These are phyloP conservation scores for Sturnus vulgaris DNA, from an alignment of 2,113 vertebrate species.

Conservation along the genomic window DNA sequence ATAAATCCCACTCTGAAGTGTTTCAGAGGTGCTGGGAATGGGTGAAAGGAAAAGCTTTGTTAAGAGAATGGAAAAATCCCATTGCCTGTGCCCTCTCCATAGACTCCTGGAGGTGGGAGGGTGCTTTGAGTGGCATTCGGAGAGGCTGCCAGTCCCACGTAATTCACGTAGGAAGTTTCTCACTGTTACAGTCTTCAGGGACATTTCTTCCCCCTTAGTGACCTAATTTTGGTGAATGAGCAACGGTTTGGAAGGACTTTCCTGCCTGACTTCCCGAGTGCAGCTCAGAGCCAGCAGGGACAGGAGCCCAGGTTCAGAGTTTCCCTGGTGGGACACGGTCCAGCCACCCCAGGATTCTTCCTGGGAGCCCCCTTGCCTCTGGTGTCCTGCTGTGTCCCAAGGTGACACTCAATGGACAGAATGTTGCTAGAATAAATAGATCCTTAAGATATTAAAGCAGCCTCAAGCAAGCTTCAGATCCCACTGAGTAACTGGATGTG, in stretches of 20 bases:
- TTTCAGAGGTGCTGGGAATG: not conserved
- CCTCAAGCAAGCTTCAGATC: not conserved
- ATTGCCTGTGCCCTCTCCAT: not conserved
- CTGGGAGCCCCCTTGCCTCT: not conserved
- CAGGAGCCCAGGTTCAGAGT: not conserved
- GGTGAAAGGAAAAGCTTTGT: not conserved
- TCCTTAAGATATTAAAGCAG: not conserved
- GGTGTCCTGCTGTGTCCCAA: not conserved
- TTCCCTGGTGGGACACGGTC: accelerated
- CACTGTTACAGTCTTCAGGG: conserved; percentile 6
- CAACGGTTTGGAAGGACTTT: not conserved
- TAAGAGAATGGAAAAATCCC: conserved; percentile 25
- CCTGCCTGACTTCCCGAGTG: not conserved
- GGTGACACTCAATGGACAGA: not conserved
- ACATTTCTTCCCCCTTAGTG: conserved; percentile 27
- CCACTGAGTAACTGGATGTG: not conserved
- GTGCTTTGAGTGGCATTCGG: not conserved
- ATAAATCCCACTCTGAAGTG: not conserved
- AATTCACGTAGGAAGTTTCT: conserved; percentile 34
- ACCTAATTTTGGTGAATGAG: conserved; percentile 32
- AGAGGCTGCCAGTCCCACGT: conserved; percentile 13
- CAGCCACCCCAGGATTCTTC: accelerated
- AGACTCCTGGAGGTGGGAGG: not conserved
- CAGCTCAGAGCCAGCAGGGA: not conserved
- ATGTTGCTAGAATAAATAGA: not conserved